phyloP scores from a whole-genome alignment of 1,140 invertebrate species.

The Hestina assimilis region DNA sequence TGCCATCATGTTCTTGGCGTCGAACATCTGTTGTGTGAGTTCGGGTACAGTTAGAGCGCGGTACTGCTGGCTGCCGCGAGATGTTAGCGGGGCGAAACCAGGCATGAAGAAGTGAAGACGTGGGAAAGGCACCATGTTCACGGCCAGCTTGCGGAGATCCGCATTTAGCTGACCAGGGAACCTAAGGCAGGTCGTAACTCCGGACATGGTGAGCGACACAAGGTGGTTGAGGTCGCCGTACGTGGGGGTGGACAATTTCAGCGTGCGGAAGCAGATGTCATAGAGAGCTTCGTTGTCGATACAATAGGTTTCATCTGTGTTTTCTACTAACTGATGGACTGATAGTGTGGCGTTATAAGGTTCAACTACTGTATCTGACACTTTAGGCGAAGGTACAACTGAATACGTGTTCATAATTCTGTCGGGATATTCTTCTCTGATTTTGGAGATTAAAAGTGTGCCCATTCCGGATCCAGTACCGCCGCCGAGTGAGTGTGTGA shows the following conservation, averaged over 20 bases:
- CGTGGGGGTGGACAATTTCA: slow-evolving; percentile 89
- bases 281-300: slow-evolving; percentile 82
- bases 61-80: slow-evolving; percentile 86
- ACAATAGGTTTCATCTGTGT: slow-evolving; percentile 90
- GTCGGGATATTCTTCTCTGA: slow-evolving; percentile 90
- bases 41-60: slow-evolving; percentile 86
- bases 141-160: slow-evolving; percentile 95
- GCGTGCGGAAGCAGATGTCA: slow-evolving; percentile 83
- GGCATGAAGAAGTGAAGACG: slow-evolving; percentile 97
- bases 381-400: slow-evolving; percentile 90
- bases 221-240: slow-evolving; percentile 89
- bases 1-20: slow-evolving; percentile 95
- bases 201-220: slow-evolving; percentile 87
- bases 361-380: slow-evolving; percentile 85
- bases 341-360: slow-evolving; percentile 90
- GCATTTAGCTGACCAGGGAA: slow-evolving; percentile 91
- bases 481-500: slow-evolving; percentile 84
- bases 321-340: slow-evolving; percentile 90
- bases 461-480: slow-evolving; percentile 94
- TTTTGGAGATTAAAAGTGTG: slow-evolving; percentile 89
- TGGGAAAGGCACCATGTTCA: slow-evolving; percentile 98
- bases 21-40: slow-evolving; percentile 91
- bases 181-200: slow-evolving; percentile 89
- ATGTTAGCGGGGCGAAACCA: slow-evolving; percentile 90
- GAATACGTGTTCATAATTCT: slow-evolving; percentile 94